phyloP scores from a whole-genome alignment of 1,140 invertebrate genomes.

The Bombus turneri region DNA sequence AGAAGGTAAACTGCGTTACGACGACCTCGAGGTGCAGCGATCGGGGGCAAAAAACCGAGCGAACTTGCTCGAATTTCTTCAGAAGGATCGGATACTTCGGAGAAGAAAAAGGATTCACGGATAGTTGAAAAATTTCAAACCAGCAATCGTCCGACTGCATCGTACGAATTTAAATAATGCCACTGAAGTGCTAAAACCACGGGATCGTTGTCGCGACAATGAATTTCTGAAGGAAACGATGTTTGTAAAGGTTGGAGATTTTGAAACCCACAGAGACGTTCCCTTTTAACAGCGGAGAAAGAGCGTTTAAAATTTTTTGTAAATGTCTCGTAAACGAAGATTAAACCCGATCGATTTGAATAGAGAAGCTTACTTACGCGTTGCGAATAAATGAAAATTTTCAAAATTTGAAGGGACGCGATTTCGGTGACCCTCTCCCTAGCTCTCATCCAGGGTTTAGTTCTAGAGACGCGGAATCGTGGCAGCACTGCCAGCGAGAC shows the following conservation, averaged over 20 bases:
- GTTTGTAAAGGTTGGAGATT: too few relatives aligned
- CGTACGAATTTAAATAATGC: too few relatives aligned
- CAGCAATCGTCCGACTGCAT: too few relatives aligned
- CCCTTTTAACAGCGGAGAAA: too few relatives aligned
- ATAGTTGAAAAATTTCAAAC: background rate
- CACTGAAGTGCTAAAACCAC: fast-evolving
- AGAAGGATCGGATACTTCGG: background rate
- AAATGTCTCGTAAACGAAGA: too few relatives aligned
- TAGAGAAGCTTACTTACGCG: too few relatives aligned
- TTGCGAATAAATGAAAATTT: background rate
- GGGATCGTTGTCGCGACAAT: too few relatives aligned
- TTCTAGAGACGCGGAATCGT: conserved; percentile 75
- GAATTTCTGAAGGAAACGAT: too few relatives aligned
- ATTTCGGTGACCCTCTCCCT: conserved; percentile 19
- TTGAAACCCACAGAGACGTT: too few relatives aligned
- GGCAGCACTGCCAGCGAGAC: conserved; percentile 77
- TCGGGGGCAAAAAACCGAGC: background rate
- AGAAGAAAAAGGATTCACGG: background rate
- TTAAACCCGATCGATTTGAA: too few relatives aligned
- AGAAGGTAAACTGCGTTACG: conserved; percentile 21
- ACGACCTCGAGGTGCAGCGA: conserved; percentile 13
- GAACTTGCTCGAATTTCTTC: conserved; percentile 24
- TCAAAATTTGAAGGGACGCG: background rate
- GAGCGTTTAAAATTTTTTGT: too few relatives aligned
- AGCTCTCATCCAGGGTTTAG: conserved; percentile 72